These are phyloP conservation scores for Ophiodon elongatus DNA, from an alignment of 2,113 vertebrate genomes.

Conservation along the genomic window DNA sequence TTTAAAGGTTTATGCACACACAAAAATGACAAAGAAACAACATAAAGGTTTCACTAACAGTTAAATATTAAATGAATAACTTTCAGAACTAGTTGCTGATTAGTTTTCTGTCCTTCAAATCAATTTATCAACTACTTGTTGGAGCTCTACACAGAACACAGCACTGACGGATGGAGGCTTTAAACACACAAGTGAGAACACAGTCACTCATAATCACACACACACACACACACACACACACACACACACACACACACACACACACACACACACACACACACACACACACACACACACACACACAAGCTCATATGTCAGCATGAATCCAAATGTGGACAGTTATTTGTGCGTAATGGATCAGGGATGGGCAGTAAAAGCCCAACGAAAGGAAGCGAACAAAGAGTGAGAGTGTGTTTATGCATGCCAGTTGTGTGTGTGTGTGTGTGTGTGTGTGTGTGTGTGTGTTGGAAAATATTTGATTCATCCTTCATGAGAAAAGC, in stretches of 20 bases:
- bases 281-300: background rate
- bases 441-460: background rate
- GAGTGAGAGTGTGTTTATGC: background rate
- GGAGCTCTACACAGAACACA: background rate
- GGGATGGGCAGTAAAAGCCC: slow-evolving; percentile 6
- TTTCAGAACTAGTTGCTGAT: too few species aligned
- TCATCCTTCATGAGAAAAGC: background rate
- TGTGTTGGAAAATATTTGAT: background rate
- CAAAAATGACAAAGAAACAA: too few species aligned
- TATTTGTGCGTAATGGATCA: slow-evolving; percentile 27
- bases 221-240: background rate
- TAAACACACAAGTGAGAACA: background rate
- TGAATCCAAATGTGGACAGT: background rate
- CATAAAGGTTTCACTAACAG: too few species aligned
- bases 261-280: background rate
- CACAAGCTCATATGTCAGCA: background rate
- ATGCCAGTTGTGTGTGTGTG: too few species aligned
- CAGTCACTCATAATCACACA: background rate
- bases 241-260: background rate
- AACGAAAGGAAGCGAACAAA: background rate
- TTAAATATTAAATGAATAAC: too few species aligned
- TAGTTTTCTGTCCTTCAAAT: too few species aligned
- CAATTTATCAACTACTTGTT: too few species aligned
- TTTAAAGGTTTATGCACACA: too few species aligned
- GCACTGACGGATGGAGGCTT: background rate